Conservation (phyloP, 2,888 invertebrate genomes). For the Poecilobothrus nobilitatus region DNA sequence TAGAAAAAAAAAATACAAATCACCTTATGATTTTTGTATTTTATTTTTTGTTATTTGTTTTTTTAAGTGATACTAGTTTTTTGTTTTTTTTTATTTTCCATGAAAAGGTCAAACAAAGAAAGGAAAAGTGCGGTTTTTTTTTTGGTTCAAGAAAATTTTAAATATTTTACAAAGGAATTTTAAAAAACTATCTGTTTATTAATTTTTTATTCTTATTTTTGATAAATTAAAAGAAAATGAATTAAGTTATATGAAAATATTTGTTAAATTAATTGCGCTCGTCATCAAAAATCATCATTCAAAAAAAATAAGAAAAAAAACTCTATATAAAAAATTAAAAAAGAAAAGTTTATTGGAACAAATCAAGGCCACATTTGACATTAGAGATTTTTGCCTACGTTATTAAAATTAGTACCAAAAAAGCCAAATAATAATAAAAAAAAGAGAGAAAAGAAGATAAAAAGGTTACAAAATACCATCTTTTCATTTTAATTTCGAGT, state of each 20-base stretch:
- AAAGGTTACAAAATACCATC: not conserved
- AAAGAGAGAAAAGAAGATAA: too few relatives aligned
- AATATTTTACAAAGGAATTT: not conserved
- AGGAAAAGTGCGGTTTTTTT: not conserved
- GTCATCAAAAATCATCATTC: not conserved
- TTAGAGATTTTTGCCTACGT: not conserved
- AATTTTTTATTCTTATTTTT: not conserved
- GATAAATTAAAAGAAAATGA: too few relatives aligned
- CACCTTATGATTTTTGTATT: too few relatives aligned
- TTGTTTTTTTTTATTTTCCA: constrained; percentile 1
- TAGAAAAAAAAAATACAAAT: too few relatives aligned
- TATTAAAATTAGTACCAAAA: not conserved
- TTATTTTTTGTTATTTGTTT: too few relatives aligned
- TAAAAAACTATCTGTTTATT: not conserved
- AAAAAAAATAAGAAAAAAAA: too few relatives aligned
- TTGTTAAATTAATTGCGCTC: not conserved
- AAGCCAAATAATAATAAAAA: too few relatives aligned
- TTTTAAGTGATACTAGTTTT: not conserved
- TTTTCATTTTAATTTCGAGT: not conserved
- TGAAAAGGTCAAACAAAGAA: not conserved
- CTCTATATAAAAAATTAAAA: too few relatives aligned
- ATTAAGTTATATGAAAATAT: not conserved
- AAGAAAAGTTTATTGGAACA: not conserved
- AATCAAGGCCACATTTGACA: not conserved
- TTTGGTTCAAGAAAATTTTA: not conserved